These are phyloP conservation scores for Sitophilus oryzae DNA, from an alignment of 1,140 invertebrate species.

Conservation along the genomic window DNA sequence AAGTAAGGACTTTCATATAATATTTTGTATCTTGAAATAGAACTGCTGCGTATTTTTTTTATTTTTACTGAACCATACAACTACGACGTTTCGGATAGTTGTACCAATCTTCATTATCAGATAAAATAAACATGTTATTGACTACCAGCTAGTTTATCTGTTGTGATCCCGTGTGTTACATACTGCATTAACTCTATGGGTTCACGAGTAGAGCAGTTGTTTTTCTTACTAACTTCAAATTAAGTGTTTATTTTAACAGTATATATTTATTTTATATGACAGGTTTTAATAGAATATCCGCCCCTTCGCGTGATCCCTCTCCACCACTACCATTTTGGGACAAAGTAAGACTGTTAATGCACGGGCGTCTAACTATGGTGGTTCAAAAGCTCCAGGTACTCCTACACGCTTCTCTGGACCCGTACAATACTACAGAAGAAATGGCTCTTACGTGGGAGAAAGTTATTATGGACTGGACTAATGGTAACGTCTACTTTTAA, in stretches of 20 bases:
- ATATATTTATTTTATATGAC: too few species aligned
- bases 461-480: conserved; percentile 91
- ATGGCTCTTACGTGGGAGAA: conserved; percentile 96
- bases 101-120: too few species aligned
- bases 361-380: conserved; percentile 85
- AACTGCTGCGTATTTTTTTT: conserved; percentile 4
- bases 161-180: too few species aligned
- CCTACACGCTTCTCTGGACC: conserved; percentile 91
- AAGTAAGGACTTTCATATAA: conserved; percentile 56
- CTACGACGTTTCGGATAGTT: background rate
- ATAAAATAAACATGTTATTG: conserved; percentile 6
- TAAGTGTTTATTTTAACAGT: too few species aligned
- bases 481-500: too few species aligned
- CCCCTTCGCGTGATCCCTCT: conserved; percentile 88
- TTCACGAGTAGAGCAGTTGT: too few species aligned
- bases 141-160: too few species aligned
- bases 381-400: conserved; percentile 80
- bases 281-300: conserved; percentile 65
- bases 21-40: too few species aligned
- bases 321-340: conserved; percentile 95
- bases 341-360: conserved; percentile 87
- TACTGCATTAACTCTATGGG: too few species aligned
- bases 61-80: background rate
- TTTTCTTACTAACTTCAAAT: too few species aligned
- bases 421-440: conserved; percentile 97